Evolutionary conservation across 2,888 invertebrate species (phyloP).

Genomic region (Metopia argyrocephala): DNA sequence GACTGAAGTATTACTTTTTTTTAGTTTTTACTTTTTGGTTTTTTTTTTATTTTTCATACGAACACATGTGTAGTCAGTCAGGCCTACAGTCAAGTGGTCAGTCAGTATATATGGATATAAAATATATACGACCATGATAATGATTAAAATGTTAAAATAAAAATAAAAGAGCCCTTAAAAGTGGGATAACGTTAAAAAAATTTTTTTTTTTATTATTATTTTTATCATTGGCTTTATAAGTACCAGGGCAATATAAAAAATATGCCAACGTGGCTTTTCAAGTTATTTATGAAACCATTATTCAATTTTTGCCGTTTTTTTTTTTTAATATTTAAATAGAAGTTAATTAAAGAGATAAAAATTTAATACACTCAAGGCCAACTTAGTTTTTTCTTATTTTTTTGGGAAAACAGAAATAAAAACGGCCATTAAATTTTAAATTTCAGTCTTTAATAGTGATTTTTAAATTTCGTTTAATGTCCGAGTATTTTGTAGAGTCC

Average conservation of each 20-base stretch:
- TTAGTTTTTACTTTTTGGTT: neutral
- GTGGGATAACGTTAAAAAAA: too few relatives aligned
- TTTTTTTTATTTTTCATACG: constrained; percentile 7
- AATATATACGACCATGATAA: neutral
- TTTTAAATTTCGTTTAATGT: too few relatives aligned
- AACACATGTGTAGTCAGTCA: constrained; percentile 31
- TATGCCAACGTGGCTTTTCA: constrained; percentile 42
- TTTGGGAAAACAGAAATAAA: too few relatives aligned
- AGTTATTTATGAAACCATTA: constrained; percentile 46
- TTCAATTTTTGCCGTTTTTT: too few relatives aligned
- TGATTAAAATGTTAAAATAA: neutral
- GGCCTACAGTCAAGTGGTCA: constrained; percentile 17
- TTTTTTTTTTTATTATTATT: too few relatives aligned
- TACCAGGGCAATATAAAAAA: constrained; percentile 12
- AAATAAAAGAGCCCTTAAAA: too few relatives aligned
- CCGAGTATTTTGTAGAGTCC: too few relatives aligned
- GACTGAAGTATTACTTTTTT: neutral
- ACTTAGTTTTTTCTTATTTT: too few relatives aligned
- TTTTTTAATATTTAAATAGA: constrained; percentile 43
- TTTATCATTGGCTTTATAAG: neutral
- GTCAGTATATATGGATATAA: neutral
- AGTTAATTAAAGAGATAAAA: too few relatives aligned
- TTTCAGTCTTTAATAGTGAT: too few relatives aligned
- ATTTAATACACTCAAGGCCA: too few relatives aligned
- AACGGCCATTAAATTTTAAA: too few relatives aligned